Evolutionary conservation across 2,888 invertebrate species (phyloP), one percentile per base, ranked within the genome.

Genomic region (Andrena minutula): DNA sequence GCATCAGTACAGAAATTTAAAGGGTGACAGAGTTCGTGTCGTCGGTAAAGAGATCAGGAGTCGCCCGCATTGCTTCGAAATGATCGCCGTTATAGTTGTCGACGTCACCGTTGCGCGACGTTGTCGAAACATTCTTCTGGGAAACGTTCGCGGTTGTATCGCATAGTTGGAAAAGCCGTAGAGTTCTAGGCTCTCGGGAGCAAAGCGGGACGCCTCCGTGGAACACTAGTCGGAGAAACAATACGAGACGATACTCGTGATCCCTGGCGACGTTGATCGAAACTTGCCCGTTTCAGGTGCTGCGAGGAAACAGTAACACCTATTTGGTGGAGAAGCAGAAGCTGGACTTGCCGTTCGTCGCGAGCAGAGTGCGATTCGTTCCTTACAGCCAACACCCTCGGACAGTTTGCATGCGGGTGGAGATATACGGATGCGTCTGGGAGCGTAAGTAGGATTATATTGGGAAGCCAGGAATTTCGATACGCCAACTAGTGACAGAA

Each of bases 391-490:
- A 96, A 70, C 97, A 97, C 91, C 97, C 97, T 0, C 95, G 98
- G 73, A 98, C 98, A 0, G 97, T 98, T 66, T 99, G 98, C 94
- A 97, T 99, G 97, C 94, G 98, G 86, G 97, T 98, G 56, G 99
- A 99, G 93, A 94, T 98, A 76, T 98, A 97, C 93, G 98, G 98
- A 83, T 99, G 98, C 94, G 94, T 95, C 56, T 97, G 96, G 96
- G 95, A 95, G 94, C 96, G 97, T 97, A 94, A 96, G 95, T 95
- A 30, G 20, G 6, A 8, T 53, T 12, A 28, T n/a, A n/a, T n/a
- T n/a, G n/a, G n/a, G n/a, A n/a, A n/a, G n/a, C n/a, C n/a, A n/a
- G n/a, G n/a, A n/a, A n/a, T n/a, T n/a, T n/a, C n/a, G n/a, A n/a
- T n/a, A n/a, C n/a, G n/a, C n/a, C n/a, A n/a, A n/a, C n/a, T n/a